phyloP scores from a whole-genome alignment of 2,113 vertebrate species.

The Oxyura jamaicensis region DNA sequence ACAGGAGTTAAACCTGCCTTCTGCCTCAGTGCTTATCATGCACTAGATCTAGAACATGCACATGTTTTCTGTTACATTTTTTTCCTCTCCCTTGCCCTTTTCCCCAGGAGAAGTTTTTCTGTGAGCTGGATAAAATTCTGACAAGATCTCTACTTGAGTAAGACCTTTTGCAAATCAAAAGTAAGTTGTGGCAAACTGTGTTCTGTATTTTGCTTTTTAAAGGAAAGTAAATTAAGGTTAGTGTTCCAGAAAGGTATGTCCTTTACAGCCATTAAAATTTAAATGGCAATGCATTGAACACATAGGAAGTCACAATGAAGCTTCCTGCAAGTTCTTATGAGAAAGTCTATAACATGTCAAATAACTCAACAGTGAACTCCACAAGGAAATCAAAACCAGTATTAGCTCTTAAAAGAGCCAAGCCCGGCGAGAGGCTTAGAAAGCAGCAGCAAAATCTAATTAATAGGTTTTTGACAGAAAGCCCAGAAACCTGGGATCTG shows the following conservation, averaged over 20 bases:
- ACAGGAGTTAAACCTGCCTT: neutral
- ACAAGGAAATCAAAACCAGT: neutral
- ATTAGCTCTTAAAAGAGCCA: neutral
- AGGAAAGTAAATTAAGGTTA: conserved; percentile 36
- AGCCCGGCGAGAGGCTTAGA: neutral
- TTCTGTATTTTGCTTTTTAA: neutral
- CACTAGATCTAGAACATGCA: neutral
- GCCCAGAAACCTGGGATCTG: neutral
- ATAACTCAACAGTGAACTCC: neutral
- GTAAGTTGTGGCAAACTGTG: neutral
- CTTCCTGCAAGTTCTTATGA: conserved; percentile 46
- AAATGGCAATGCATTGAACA: conserved; percentile 42
- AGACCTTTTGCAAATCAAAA: neutral
- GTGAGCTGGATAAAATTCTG: neutral
- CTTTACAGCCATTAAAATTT: conserved; percentile 28
- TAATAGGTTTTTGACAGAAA: neutral
- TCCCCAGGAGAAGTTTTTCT: neutral
- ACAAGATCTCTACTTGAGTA: neutral
- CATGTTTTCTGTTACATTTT: neutral
- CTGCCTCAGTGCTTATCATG: neutral
- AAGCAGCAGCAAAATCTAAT: neutral
- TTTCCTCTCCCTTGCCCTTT: no score
- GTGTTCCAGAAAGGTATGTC: conserved; percentile 55
- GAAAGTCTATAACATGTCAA: conserved; percentile 5
- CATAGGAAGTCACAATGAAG: neutral